Evolutionary conservation across 2,888 invertebrate species (phyloP).

Genomic region (Scaptodrosophila latifasciaeformis): DNA sequence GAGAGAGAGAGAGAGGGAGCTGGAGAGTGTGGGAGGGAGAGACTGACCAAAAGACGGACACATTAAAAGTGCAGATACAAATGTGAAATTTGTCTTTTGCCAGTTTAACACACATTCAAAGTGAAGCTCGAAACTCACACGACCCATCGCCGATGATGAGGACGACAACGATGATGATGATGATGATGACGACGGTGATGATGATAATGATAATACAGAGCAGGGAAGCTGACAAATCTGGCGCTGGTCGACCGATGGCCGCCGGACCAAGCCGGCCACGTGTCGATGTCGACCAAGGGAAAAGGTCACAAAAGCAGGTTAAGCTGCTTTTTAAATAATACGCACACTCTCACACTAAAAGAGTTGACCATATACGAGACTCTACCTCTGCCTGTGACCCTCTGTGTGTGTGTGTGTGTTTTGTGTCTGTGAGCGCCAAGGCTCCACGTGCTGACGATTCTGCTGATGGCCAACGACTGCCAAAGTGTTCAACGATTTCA

Average conservation of each 20-base stretch:
- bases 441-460: slow-evolving; percentile 40
- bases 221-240: slow-evolving; percentile 51
- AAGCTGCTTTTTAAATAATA: slow-evolving; percentile 63
- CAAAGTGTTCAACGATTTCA: too few relatives aligned
- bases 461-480: slow-evolving; percentile 43
- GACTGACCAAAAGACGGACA: too few relatives aligned
- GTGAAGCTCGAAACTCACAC: slow-evolving; percentile 3
- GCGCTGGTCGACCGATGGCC: slow-evolving; percentile 3
- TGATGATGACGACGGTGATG: too few relatives aligned
- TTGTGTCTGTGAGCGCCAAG: slow-evolving; percentile 21
- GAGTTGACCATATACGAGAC: neutral
- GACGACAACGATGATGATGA: neutral
- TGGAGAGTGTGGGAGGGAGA: too few relatives aligned
- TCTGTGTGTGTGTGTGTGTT: neutral
- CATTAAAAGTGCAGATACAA: neutral
- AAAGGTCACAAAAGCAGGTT: slow-evolving; percentile 67
- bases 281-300: slow-evolving; percentile 45
- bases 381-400: neutral
- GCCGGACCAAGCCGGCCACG: slow-evolving; percentile 20
- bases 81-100: slow-evolving; percentile 2
- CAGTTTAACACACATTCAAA: slow-evolving; percentile 7
- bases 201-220: too few relatives aligned
- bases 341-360: slow-evolving; percentile 27
- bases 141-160: slow-evolving; percentile 8
- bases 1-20: too few relatives aligned